Evolutionary conservation across 2,888 invertebrate genomes (phyloP).

Genomic region (Sylvicola cinctus): DNA sequence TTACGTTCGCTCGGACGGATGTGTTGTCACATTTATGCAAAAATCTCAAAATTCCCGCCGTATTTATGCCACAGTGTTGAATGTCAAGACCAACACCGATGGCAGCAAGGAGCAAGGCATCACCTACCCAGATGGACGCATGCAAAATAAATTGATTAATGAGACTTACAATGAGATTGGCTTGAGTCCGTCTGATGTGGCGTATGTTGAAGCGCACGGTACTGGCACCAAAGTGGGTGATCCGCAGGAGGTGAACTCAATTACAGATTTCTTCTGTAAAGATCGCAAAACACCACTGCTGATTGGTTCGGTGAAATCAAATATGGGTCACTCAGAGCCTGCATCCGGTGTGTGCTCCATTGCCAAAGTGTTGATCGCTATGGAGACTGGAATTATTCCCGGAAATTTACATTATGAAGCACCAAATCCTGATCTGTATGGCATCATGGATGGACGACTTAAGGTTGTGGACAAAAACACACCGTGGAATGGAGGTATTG

Average conservation of each 20-base stretch:
- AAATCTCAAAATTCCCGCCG: constrained; percentile 53
- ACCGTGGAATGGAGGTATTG: constrained; percentile 77
- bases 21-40: constrained; percentile 64
- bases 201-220: constrained; percentile 93
- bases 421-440: constrained; percentile 82
- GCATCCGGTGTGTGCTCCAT: constrained; percentile 79
- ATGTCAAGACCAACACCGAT: constrained; percentile 81
- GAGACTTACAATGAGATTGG: constrained; percentile 74
- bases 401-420: constrained; percentile 71
- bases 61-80: constrained; percentile 69
- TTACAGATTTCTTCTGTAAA: constrained; percentile 78
- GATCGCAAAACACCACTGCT: constrained; percentile 58
- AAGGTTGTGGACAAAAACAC: constrained; percentile 69
- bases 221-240: constrained; percentile 98
- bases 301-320: constrained; percentile 92
- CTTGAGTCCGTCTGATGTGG: constrained; percentile 62
- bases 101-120: constrained; percentile 82
- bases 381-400: constrained; percentile 80
- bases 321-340: constrained; percentile 97
- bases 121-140: constrained; percentile 59
- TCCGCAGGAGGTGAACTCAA: constrained; percentile 91
- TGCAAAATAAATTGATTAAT: constrained; percentile 61
- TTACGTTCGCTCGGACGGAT: constrained; percentile 81
- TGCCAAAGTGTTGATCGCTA: constrained; percentile 78
- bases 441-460: constrained; percentile 74